phyloP scores from a whole-genome alignment of 2,113 vertebrate species.

The Copsychus sechellarum region DNA sequence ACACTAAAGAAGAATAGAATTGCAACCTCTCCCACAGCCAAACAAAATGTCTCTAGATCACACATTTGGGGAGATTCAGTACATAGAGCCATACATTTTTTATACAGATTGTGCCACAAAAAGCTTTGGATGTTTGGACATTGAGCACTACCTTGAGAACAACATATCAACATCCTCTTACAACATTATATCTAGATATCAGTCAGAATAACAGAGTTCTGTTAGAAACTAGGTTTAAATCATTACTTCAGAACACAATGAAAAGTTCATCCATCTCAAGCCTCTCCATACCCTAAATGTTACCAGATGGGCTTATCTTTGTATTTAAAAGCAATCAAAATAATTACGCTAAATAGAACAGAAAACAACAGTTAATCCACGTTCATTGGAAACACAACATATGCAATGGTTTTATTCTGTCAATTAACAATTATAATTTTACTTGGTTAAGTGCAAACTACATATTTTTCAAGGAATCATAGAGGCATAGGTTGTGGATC shows the following conservation, averaged over 20 bases:
- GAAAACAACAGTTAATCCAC: background rate
- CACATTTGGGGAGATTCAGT: background rate
- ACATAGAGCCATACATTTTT: background rate
- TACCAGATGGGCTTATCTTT: background rate
- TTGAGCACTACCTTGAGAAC: background rate
- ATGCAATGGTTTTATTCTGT: background rate
- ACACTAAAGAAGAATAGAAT: background rate
- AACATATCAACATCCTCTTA: background rate
- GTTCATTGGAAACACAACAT: background rate
- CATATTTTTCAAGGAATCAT: background rate
- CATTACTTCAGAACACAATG: background rate
- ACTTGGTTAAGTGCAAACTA: background rate
- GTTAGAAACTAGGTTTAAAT: background rate
- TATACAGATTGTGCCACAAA: background rate
- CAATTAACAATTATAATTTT: background rate
- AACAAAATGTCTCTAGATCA: background rate
- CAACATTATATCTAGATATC: background rate
- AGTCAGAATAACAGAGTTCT: background rate
- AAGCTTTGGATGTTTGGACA: background rate
- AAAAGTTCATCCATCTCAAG: background rate
- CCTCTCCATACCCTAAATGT: background rate
- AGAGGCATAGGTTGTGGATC: background rate
- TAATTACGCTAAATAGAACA: background rate
- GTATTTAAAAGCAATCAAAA: constrained; percentile 28
- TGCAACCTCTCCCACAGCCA: background rate